These are phyloP conservation scores for Typhlomys cinereus DNA, from an alignment of 2,113 vertebrate genomes.

Conservation along the genomic window DNA sequence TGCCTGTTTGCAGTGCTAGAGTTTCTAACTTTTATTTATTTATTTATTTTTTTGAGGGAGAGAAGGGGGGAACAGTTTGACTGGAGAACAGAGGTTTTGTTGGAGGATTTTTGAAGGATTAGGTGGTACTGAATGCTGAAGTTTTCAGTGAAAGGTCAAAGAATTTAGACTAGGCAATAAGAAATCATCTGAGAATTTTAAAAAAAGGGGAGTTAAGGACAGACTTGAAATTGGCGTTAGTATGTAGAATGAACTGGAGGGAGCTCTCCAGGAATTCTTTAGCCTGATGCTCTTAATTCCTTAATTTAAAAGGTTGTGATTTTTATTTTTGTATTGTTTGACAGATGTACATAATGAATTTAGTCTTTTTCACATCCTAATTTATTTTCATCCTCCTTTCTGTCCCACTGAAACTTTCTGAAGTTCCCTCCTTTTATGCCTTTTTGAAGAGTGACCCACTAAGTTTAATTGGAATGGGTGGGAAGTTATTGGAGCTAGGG, in stretches of 20 bases:
- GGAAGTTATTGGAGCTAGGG: no score
- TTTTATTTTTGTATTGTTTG: not conserved
- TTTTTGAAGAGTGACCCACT: no score
- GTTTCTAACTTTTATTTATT: not conserved
- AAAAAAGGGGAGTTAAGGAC: not conserved
- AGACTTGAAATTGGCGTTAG: conserved; percentile 37
- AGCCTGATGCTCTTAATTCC: not conserved
- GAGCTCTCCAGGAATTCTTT: not conserved
- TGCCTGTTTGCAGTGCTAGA: not conserved
- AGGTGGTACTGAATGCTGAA: not conserved
- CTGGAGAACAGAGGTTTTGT: not conserved
- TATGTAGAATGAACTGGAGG: not conserved
- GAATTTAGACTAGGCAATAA: not conserved
- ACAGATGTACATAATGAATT: no score
- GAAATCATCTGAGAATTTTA: not conserved
- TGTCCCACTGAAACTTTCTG: no score
- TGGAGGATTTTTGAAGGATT: not conserved
- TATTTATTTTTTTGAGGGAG: not conserved
- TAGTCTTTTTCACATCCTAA: no score
- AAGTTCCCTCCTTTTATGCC: no score
- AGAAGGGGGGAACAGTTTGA: not conserved
- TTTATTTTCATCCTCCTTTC: no score
- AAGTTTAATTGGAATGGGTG: no score
- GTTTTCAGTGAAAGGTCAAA: not conserved
- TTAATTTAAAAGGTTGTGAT: no score